Percentiles rank a stretch among this genome's conserved stretches.
phyloP scores from a whole-genome alignment of 2,888 invertebrate genomes.

The Dysmachus trigonus region DNA sequence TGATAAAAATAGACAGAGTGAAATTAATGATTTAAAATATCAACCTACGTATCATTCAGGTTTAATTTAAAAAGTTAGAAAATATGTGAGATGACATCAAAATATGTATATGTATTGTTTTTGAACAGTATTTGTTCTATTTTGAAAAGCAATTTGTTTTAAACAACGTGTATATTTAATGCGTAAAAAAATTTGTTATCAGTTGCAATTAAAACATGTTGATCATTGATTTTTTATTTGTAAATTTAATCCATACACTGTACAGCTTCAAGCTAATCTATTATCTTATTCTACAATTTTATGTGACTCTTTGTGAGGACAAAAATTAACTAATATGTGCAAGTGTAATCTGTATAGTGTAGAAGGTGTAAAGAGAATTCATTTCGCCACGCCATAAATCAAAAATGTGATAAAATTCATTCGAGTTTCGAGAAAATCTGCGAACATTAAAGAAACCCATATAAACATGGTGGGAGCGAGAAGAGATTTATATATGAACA shows the following conservation, averaged over 20 bases:
- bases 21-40: not conserved
- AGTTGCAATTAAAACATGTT: no score
- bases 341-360: not conserved
- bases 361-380: not conserved
- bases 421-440: not conserved
- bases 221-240: no score
- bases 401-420: not conserved
- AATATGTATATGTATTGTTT: no score
- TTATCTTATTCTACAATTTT: not conserved
- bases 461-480: not conserved
- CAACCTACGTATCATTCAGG: no score
- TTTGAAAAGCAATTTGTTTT: no score
- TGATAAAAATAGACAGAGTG: not conserved
- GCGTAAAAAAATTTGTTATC: no score
- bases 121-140: no score
- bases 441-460: not conserved
- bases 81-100: no score
- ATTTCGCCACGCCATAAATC: not conserved
- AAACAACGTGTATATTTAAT: no score
- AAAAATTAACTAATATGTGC: not conserved
- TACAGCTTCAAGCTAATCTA: not conserved
- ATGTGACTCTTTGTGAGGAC: not conserved
- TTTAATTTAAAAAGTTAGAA: no score
- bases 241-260: not conserved
- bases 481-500: not conserved